Evolutionary conservation across 2,888 invertebrate genomes (phyloP).

Genomic region (Diplazon laetatorius): DNA sequence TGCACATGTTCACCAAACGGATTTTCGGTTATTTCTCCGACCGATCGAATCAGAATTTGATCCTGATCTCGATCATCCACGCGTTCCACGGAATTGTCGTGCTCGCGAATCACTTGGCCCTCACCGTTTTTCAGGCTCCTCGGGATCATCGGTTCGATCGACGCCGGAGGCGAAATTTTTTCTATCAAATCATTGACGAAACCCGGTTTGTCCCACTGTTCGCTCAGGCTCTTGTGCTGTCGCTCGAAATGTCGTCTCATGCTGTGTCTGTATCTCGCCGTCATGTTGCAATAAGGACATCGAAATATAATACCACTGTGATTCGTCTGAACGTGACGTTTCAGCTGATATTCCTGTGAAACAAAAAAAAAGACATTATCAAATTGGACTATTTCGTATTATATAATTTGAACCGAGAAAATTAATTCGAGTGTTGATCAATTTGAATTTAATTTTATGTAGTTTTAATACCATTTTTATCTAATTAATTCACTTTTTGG

Average conservation of each 20-base stretch:
- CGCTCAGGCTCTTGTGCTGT: conserved; percentile 63
- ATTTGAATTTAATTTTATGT: too few relatives aligned
- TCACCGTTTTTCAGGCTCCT: conserved; percentile 14
- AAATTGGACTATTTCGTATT: too few relatives aligned
- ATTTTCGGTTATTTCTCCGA: conserved; percentile 14
- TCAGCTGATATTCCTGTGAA: conserved; percentile 78
- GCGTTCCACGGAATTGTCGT: conserved; percentile 34
- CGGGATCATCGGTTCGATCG: conserved; percentile 1
- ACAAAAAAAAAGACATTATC: too few relatives aligned
- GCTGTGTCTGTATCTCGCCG: conserved; percentile 67
- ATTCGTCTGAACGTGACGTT: conserved; percentile 79
- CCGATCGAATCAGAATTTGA: conserved; percentile 32
- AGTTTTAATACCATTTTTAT: too few relatives aligned
- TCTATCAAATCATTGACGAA: conserved; percentile 67
- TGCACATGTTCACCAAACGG: conserved; percentile 38
- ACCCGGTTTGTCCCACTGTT: conserved; percentile 67
- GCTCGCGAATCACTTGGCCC: conserved; percentile 29
- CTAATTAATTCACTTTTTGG: too few relatives aligned
- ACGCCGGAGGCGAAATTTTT: conserved; percentile 43
- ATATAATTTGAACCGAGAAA: too few relatives aligned
- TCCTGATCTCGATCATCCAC: conserved; percentile 28
- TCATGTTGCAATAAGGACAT: conserved; percentile 70
- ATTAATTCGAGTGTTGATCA: too few relatives aligned
- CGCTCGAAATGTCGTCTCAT: conserved; percentile 69
- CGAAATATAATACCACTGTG: conserved; percentile 77